Evolutionary conservation across 2,113 vertebrate genomes (phyloP).

Genomic region (Eulacestoma nigropectus): DNA sequence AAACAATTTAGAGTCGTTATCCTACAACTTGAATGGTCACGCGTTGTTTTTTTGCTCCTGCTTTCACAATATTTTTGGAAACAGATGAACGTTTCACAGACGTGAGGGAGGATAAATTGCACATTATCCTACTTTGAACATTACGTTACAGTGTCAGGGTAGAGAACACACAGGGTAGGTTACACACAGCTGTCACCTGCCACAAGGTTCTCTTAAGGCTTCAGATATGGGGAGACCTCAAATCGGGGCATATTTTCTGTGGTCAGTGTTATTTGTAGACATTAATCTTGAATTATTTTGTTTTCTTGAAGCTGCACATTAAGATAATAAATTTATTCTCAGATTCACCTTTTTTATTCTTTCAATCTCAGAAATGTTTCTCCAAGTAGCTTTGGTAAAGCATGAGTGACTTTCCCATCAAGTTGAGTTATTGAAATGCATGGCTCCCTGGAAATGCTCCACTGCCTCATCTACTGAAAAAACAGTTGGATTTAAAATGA

Average conservation of each 20-base stretch:
- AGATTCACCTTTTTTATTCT: neutral
- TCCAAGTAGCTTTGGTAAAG: neutral
- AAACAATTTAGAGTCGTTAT: neutral
- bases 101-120: neutral
- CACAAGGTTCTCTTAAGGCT: neutral
- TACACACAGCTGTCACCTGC: neutral
- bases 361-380: neutral
- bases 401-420: neutral
- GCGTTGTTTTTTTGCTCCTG: rapidly evolving
- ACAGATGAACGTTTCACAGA: rapidly evolving
- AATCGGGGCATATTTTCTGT: neutral
- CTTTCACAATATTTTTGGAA: neutral
- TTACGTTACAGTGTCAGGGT: neutral
- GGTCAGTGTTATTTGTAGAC: neutral
- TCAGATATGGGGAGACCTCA: neutral
- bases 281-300: neutral
- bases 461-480: neutral
- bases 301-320: neutral
- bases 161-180: too few species aligned
- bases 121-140: rapidly evolving
- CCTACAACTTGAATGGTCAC: too few species aligned
- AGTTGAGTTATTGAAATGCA: neutral
- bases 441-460: neutral
- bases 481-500: neutral
- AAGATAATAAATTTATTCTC: neutral